Percentiles rank a stretch among this genome's conserved stretches.
Evolutionary conservation across 2,797 vertebrate genomes (phyloP).

Genomic region (Parambassis ranga): DNA sequence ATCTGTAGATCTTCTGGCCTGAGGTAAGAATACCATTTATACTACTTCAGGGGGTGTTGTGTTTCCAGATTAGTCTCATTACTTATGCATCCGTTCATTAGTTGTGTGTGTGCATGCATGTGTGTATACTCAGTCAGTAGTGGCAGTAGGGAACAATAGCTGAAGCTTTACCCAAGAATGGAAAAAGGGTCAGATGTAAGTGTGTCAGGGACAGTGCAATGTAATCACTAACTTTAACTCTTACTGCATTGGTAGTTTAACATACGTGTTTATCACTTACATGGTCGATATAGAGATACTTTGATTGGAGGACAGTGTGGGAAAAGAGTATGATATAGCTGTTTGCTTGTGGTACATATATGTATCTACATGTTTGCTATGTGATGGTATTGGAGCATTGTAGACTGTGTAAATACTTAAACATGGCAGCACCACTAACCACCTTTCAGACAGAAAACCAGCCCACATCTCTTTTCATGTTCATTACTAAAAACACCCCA

Average conservation of each 20-base stretch:
- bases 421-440: no score
- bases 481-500: no score
- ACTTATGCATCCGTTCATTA: constrained; percentile 39
- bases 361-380: no score
- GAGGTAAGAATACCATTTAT: constrained; percentile 34
- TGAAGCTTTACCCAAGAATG: constrained; percentile 26
- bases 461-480: not conserved
- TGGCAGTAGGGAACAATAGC: constrained; percentile 50
- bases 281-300: no score
- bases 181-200: constrained; percentile 41
- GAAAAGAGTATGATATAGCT: no score
- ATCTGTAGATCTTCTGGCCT: not conserved
- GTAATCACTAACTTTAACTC: constrained; percentile 15
- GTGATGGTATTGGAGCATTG: no score
- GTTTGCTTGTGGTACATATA: no score
- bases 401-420: no score
- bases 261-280: not conserved
- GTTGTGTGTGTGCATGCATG: constrained; percentile 7
- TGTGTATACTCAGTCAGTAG: constrained; percentile 1
- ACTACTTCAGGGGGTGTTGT: constrained; percentile 14
- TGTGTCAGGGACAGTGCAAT: no score
- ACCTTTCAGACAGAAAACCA: not conserved
- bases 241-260: not conserved
- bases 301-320: no score
- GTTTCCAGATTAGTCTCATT: constrained; percentile 33